These are phyloP conservation scores for Aotus griseimembra DNA, from an alignment of 2,797 vertebrate genomes.

Conservation along the genomic window DNA sequence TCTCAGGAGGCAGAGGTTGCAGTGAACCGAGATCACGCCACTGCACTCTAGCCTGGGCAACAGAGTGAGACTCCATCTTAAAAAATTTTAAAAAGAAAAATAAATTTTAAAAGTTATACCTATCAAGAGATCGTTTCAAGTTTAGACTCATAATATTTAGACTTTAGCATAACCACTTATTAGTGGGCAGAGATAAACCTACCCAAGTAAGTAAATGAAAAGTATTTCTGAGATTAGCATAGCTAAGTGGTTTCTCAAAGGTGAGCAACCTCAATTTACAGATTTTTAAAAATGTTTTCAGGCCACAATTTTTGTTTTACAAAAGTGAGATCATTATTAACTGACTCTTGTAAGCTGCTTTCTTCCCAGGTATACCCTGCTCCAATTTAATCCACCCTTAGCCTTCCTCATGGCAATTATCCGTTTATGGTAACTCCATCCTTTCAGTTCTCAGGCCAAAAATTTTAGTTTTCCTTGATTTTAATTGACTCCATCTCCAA, in stretches of 20 bases:
- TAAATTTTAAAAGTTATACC: neutral
- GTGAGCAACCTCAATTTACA: neutral
- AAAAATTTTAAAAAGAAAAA: no score
- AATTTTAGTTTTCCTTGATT: slow-evolving; percentile 16
- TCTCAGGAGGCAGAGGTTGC: no score
- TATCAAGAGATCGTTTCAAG: neutral
- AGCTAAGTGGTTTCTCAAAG: slow-evolving; percentile 35
- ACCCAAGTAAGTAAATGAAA: neutral
- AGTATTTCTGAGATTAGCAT: slow-evolving; percentile 20
- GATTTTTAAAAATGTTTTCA: neutral
- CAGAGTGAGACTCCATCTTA: no score
- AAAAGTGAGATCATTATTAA: no score
- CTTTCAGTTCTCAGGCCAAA: slow-evolving; percentile 23
- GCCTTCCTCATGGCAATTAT: neutral
- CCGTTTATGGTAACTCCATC: neutral
- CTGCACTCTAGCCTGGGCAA: no score
- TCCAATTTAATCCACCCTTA: neutral
- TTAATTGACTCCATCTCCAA: neutral
- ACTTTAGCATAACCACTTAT: neutral
- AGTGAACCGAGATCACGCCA: no score
- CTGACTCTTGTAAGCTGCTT: neutral
- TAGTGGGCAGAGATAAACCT: neutral
- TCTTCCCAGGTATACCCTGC: neutral
- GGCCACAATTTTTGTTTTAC: no score
- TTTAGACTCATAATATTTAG: neutral